Conservation (phyloP, 2,113 vertebrate species). For the Dendrocopos noguchii region DNA sequence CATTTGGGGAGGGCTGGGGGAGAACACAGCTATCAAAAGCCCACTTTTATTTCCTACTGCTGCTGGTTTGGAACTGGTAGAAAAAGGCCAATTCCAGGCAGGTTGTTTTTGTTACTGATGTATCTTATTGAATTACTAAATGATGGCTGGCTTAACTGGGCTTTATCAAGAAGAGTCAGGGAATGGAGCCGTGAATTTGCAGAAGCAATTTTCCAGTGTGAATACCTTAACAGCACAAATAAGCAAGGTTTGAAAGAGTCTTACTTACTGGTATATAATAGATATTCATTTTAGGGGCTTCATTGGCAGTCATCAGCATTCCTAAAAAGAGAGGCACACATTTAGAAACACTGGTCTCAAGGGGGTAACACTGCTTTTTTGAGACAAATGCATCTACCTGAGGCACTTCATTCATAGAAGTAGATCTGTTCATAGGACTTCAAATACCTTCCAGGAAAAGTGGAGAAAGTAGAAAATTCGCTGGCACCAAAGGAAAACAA, state of each 20-base stretch:
- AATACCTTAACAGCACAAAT: neutral
- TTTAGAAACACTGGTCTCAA: neutral
- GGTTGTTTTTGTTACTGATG: neutral
- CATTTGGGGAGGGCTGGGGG: neutral
- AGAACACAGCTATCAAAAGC: neutral
- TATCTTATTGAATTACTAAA: neutral
- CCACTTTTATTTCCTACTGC: neutral
- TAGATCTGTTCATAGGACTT: neutral
- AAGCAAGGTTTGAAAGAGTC: neutral
- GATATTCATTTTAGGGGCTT: conserved; percentile 97
- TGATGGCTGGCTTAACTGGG: neutral
- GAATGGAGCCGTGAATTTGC: neutral
- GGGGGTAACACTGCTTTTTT: neutral
- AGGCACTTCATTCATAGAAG: neutral
- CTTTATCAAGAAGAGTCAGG: neutral
- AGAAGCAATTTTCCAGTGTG: neutral
- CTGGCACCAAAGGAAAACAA: neutral
- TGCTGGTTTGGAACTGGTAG: neutral
- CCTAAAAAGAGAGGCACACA: conserved; percentile 78
- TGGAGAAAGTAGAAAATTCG: neutral
- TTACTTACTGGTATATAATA: conserved; percentile 96
- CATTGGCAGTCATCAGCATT: conserved; percentile 96
- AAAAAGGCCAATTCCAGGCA: neutral
- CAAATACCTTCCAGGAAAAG: neutral
- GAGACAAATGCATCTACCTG: neutral